Evolutionary conservation across 2,888 invertebrate species (phyloP), one percentile per base, ranked within the genome.

Genomic region (Emesis russula): DNA sequence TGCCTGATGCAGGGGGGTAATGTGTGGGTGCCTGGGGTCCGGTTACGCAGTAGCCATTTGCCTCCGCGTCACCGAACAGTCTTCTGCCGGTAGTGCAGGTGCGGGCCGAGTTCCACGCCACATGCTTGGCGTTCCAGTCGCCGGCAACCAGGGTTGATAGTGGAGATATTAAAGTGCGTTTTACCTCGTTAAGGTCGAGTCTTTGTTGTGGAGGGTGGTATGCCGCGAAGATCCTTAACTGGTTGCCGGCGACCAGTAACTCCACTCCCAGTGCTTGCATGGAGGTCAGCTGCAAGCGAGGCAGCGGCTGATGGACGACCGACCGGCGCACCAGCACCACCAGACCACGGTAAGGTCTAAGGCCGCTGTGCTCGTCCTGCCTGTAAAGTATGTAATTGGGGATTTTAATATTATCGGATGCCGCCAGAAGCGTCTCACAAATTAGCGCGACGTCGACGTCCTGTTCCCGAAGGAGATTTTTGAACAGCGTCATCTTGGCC

Each of bases 181-280:
- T 4, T 4, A 71, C 71, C 2, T 38, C 71, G 7, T 9, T 15
- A 3, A 4, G 18, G 0, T 13, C 9, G 3, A 41, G 13, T 38
- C 36, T 18, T 0, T 0, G 4, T 3, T 2, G 6, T 3, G 38
- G 13, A 1, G 73, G 73, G 0, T 41, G 38, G 41, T 73, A 73
- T 15, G 41, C 6, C 0, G 36, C 9, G 11, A 41, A 73, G 6
- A 73, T 15, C 0, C 73, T 41, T 2, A 38, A 15, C 2, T 18
- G 63, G n/a, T 11, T 18, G 3, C 38, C 73, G 44, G 38, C 44
- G 18, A 15, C 41, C 11, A 18, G 25, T 4, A 73, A 1, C 9
- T 73, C 41, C 1, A 38, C 73, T 4, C 73, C 73, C 18, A 73
- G 38, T 3, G 73, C n/a, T 15, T 73, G 73, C 15, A 73, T n/a